Percentiles rank a stretch among this genome's conserved stretches.
phyloP scores from a whole-genome alignment of 2,113 vertebrate species.

The Pontoporia blainvillei region DNA sequence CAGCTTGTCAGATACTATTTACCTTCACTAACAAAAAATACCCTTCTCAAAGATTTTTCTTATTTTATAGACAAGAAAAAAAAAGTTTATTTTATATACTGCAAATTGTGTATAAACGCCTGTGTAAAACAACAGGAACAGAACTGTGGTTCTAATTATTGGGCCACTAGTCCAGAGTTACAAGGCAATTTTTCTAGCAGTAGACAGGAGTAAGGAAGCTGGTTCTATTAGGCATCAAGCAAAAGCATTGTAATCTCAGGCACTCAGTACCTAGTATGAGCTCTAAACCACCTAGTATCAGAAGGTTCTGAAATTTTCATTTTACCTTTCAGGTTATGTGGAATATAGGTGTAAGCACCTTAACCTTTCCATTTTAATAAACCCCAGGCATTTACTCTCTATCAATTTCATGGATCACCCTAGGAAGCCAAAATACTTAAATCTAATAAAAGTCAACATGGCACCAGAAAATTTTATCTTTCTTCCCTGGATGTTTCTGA shows the following conservation, averaged over 20 bases:
- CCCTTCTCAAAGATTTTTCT: background rate
- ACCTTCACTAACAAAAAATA: conserved; percentile 12
- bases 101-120: background rate
- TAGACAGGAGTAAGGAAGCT: background rate
- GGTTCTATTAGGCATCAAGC: background rate
- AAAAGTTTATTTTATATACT: background rate
- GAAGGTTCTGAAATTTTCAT: background rate
- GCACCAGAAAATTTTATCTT: background rate
- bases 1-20: background rate
- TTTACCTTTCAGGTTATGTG: background rate
- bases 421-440: conserved; percentile 29
- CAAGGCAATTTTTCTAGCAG: background rate
- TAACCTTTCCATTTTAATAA: background rate
- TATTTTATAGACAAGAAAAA: conserved; percentile 7
- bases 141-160: background rate
- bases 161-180: background rate
- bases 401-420: background rate
- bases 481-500: background rate
- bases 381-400: background rate
- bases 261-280: background rate
- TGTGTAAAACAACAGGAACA: background rate
- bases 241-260: background rate
- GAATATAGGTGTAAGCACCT: background rate
- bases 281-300: background rate
- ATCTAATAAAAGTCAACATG: conserved; percentile 12